These are phyloP conservation scores for Biston betularia DNA, from an alignment of 2,888 invertebrate species.

Conservation along the genomic window DNA sequence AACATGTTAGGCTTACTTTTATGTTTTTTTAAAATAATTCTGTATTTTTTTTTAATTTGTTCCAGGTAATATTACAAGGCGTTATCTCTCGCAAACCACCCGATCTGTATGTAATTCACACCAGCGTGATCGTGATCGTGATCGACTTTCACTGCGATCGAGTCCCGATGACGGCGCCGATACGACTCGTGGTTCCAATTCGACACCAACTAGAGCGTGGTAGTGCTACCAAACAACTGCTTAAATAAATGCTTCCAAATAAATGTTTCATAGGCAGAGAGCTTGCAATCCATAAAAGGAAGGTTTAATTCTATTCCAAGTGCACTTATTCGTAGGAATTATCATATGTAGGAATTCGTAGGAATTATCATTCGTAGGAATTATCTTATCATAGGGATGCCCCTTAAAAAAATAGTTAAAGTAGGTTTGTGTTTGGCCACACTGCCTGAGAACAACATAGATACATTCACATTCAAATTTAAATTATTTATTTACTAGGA, in stretches of 20 bases:
- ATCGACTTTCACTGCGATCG: constrained; percentile 69
- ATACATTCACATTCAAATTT: too few relatives aligned
- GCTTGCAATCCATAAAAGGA: background rate
- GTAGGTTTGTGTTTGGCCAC: too few relatives aligned
- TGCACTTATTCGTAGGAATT: too few relatives aligned
- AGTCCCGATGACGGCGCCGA: constrained; percentile 58
- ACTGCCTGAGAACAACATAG: too few relatives aligned
- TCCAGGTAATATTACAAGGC: constrained; percentile 26
- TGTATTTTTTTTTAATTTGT: constrained; percentile 16
- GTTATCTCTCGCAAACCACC: constrained; percentile 16
- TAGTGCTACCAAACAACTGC: constrained; percentile 10
- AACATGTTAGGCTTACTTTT: too few relatives aligned
- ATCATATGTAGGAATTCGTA: too few relatives aligned
- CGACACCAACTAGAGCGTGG: constrained; percentile 60
- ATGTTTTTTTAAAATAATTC: too few relatives aligned
- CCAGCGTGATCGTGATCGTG: constrained; percentile 13
- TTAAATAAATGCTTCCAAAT: background rate
- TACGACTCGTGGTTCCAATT: constrained; percentile 64
- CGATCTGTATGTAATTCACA: constrained; percentile 27
- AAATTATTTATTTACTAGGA: too few relatives aligned
- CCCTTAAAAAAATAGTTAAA: too few relatives aligned
- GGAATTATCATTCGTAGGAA: too few relatives aligned
- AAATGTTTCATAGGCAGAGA: constrained; percentile 10
- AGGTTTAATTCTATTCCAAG: too few relatives aligned
- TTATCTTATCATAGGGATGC: too few relatives aligned